These are phyloP conservation scores for Micromesistius poutassou DNA, from an alignment of 2,797 vertebrate species.

Conservation along the genomic window DNA sequence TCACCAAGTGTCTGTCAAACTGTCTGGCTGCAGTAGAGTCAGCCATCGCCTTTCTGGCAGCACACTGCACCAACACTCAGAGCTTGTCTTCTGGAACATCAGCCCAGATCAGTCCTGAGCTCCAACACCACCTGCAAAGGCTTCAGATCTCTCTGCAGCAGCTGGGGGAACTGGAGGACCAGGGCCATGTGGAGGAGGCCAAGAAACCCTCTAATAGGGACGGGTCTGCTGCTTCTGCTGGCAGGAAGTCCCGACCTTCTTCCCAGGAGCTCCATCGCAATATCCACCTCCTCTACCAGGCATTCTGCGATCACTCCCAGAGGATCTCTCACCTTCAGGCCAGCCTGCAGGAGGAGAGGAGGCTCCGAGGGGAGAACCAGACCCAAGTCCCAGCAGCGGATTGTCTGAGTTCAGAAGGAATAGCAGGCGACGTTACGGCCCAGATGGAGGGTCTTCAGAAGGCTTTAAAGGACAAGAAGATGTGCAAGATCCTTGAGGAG, in stretches of 20 bases:
- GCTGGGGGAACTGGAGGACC: slow-evolving; percentile 42
- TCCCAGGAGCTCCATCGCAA: slow-evolving; percentile 55
- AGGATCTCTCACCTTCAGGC: slow-evolving; percentile 57
- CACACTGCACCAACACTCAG: slow-evolving; percentile 45
- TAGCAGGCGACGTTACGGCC: slow-evolving; percentile 50
- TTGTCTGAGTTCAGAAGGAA: slow-evolving; percentile 35
- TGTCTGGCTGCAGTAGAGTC: slow-evolving; percentile 68
- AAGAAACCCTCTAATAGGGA: slow-evolving; percentile 10
- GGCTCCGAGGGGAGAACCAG: slow-evolving; percentile 38
- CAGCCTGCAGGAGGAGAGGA: slow-evolving; percentile 45
- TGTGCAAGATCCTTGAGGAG: slow-evolving; percentile 68
- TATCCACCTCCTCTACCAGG: slow-evolving; percentile 58
- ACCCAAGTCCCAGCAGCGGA: slow-evolving; percentile 12
- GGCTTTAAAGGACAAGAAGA: slow-evolving; percentile 72
- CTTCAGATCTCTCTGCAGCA: slow-evolving; percentile 64
- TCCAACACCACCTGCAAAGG: slow-evolving; percentile 64
- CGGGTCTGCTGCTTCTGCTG: slow-evolving; percentile 15
- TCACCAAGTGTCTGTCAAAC: slow-evolving; percentile 48
- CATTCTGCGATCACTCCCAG: slow-evolving; percentile 57
- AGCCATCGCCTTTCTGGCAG: slow-evolving; percentile 60
- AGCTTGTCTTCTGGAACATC: slow-evolving; percentile 24
- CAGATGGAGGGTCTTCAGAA: slow-evolving; percentile 65
- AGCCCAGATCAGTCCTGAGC: slow-evolving; percentile 34
- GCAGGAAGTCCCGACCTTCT: slow-evolving; percentile 32
- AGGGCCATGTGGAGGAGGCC: slow-evolving; percentile 1